Evolutionary conservation across 2,797 vertebrate species (phyloP).

Genomic region (Pseudopleuronectes americanus): DNA sequence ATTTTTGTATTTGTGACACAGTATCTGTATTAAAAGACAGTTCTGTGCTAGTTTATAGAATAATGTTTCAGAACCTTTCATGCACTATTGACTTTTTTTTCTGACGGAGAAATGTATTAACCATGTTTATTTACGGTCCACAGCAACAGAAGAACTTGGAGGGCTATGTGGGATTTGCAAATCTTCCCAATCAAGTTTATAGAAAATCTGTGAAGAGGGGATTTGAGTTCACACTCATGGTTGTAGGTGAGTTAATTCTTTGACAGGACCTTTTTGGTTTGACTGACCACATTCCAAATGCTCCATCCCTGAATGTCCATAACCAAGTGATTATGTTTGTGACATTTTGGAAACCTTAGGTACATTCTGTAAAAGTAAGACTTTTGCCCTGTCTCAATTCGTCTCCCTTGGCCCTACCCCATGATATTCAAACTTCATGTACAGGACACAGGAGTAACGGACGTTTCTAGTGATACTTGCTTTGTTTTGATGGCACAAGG

Average conservation of each 20-base stretch:
- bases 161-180: constrained; percentile 97
- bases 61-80: background rate
- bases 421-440: too few species aligned
- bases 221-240: constrained; percentile 98
- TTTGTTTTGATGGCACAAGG: too few species aligned
- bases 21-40: too few species aligned
- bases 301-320: too few species aligned
- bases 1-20: too few species aligned
- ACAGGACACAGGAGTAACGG: too few species aligned
- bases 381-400: too few species aligned
- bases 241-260: constrained; percentile 88
- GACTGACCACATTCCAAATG: background rate
- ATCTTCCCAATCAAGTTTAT: constrained; percentile 88
- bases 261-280: background rate
- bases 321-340: too few species aligned
- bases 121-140: constrained; percentile 56
- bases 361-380: too few species aligned
- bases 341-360: too few species aligned
- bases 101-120: constrained; percentile 12
- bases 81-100: constrained; percentile 9
- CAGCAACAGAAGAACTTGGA: constrained; percentile 98
- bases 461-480: too few species aligned
- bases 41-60: background rate
- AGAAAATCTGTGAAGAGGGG: constrained; percentile 97
- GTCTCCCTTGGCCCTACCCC: too few species aligned